A percentile compares a stretch with the other conserved stretches of the same genome.
Conservation (phyloP, 2,888 invertebrate species). For the Phlogophora meticulosa region DNA sequence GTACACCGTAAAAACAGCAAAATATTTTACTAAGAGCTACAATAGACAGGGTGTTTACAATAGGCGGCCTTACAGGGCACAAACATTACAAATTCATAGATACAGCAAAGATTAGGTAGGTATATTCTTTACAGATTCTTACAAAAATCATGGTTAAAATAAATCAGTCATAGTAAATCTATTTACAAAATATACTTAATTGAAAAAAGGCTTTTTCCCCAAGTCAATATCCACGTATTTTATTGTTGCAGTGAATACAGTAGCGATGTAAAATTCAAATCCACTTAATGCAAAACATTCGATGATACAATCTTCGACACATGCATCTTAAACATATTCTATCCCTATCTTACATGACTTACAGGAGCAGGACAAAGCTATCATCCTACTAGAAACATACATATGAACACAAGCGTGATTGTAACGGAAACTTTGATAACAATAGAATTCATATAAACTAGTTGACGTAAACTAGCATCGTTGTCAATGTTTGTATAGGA, state of each 20-base stretch:
- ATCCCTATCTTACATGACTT: slow-evolving; percentile 22
- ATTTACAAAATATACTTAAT: background rate
- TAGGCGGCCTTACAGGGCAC: too few species aligned
- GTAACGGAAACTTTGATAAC: slow-evolving; percentile 61
- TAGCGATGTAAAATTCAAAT: background rate
- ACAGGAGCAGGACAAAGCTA: slow-evolving; percentile 41
- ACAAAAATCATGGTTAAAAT: too few species aligned
- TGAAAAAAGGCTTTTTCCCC: background rate
- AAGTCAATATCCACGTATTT: background rate
- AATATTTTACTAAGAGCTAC: too few species aligned
- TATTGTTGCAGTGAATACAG: background rate
- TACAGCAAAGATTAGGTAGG: background rate
- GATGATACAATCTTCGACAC: slow-evolving; percentile 15
- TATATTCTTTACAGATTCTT: too few species aligned
- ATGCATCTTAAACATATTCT: slow-evolving; percentile 16
- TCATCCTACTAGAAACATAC: slow-evolving; percentile 22
- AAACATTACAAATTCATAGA: slow-evolving; percentile 7
- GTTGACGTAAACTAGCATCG: slow-evolving; percentile 40
- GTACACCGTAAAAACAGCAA: too few species aligned
- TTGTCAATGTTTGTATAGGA: slow-evolving; percentile 49
- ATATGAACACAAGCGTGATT: slow-evolving; percentile 29
- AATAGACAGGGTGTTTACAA: too few species aligned
- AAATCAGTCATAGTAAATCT: too few species aligned
- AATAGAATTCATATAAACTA: slow-evolving; percentile 54
- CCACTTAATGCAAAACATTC: background rate